These are phyloP conservation scores for Habropoda laboriosa DNA, from an alignment of 1,140 invertebrate species.

Conservation along the genomic window DNA sequence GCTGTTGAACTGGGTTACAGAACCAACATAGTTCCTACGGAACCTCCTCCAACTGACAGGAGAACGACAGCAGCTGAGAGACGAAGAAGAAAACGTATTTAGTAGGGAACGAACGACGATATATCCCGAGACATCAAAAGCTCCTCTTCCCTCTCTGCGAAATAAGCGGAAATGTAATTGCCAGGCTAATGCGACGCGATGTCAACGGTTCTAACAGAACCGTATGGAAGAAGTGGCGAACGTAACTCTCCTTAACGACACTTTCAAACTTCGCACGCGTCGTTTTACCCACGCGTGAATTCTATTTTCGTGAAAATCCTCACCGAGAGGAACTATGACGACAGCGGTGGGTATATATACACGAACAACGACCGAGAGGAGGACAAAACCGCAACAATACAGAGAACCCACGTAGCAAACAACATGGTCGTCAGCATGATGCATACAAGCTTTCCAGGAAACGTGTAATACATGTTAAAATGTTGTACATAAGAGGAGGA, in stretches of 20 bases:
- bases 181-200: too few species aligned
- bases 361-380: neutral
- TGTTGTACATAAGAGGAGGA: neutral
- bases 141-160: too few species aligned
- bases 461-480: neutral
- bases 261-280: neutral
- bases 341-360: neutral
- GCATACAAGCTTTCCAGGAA: neutral
- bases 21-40: neutral
- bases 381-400: too few species aligned
- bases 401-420: too few species aligned
- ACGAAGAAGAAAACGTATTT: neutral
- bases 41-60: neutral
- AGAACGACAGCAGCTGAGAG: neutral
- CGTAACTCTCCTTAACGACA: neutral
- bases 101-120: too few species aligned
- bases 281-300: neutral
- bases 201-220: neutral
- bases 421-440: neutral
- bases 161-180: slow-evolving; percentile 12
- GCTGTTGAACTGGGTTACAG: neutral
- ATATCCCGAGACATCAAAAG: too few species aligned
- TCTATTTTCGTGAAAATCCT: neutral
- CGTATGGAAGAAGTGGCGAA: too few species aligned
- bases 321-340: too few species aligned